phyloP scores from a whole-genome alignment of 2,797 vertebrate species.

The Alauda arvensis region DNA sequence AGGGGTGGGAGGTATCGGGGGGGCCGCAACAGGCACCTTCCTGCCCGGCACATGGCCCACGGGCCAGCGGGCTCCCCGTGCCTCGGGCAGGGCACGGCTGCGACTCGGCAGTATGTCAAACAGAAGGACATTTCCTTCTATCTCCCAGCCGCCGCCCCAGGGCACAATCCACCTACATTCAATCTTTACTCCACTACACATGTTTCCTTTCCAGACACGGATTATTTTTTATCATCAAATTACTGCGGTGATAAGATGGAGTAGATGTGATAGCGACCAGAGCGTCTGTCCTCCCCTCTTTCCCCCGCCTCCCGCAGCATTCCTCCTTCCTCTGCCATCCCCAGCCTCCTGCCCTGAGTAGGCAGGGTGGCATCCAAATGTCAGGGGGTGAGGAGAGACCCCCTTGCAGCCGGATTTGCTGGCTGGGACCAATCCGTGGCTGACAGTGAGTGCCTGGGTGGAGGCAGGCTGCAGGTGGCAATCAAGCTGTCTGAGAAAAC shows the following conservation, averaged over 20 bases:
- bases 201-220: conserved; percentile 89
- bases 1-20: neutral
- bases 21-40: neutral
- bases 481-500: neutral
- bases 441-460: conserved; percentile 29
- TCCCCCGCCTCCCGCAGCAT: neutral
- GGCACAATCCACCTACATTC: conserved; percentile 83
- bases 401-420: conserved; percentile 59
- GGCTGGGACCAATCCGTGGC: conserved; percentile 46
- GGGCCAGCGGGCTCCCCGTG: conserved; percentile 61
- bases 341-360: conserved; percentile 14
- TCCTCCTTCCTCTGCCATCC: neutral
- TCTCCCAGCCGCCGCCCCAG: conserved; percentile 74
- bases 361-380: conserved; percentile 79
- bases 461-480: neutral
- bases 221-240: conserved; percentile 88
- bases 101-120: conserved; percentile 76
- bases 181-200: conserved; percentile 85
- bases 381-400: conserved; percentile 64
- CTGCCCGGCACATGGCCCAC: rapidly evolving
- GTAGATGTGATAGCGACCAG: conserved; percentile 72
- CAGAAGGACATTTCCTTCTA: conserved; percentile 73
- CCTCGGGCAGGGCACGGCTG: neutral
- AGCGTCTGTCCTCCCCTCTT: conserved; percentile 23
- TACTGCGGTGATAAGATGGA: conserved; percentile 79